A percentile compares a stretch with the other conserved stretches of the same genome.
Conservation (phyloP, 2,113 vertebrate species). For the Halcyon malimbica region DNA sequence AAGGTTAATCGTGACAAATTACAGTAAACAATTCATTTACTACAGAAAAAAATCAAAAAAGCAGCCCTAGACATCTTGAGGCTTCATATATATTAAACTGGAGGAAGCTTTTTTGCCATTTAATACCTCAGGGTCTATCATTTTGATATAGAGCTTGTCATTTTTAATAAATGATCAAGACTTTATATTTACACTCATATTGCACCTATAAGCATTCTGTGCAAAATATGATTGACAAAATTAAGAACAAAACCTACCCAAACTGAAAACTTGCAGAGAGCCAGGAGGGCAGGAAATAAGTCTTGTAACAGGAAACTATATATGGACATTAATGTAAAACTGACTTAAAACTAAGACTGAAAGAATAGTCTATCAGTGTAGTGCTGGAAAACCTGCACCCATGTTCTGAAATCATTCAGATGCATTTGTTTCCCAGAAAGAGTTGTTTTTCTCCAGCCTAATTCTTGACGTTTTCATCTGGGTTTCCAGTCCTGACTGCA, state of each 20-base stretch:
- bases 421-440: background rate
- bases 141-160: no score
- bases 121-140: background rate
- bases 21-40: background rate
- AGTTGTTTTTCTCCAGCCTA: background rate
- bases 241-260: background rate
- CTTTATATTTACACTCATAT: background rate
- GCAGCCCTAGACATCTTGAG: background rate
- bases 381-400: background rate
- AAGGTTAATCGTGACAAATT: background rate
- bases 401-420: background rate
- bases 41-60: background rate
- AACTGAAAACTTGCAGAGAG: background rate
- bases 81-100: background rate
- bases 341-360: background rate
- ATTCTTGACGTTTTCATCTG: background rate
- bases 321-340: background rate
- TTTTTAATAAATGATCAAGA: background rate
- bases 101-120: background rate
- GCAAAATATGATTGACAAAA: background rate
- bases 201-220: background rate
- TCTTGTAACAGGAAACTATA: background rate
- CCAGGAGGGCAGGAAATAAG: background rate
- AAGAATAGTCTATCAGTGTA: background rate
- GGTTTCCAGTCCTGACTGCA: background rate